Base-by-base conservation (phyloP, 2,888 invertebrate genomes). In the Himalopsyche tibetana region DNA sequence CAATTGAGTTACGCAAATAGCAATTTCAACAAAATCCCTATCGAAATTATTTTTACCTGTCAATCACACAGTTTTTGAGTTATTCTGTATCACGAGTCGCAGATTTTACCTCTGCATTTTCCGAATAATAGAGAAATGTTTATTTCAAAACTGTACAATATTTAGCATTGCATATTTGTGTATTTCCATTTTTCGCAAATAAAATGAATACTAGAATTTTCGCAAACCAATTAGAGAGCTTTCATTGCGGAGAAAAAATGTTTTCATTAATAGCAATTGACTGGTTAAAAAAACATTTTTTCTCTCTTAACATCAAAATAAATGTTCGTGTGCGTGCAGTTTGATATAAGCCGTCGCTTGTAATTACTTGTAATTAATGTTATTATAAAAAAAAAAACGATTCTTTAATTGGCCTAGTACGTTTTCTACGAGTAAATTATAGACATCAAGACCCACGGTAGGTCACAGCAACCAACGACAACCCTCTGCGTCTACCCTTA, bases 41-140 rank as follows among this genome's bases (percentile, higher is more conserved):
- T 5, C 28, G 63, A 63, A 63, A 63, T 63, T 19, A 63, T 63
- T 63, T 63, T 63, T 63, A 63, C 19, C 63, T 63, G 63, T 63
- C 63, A 63, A 63, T 63, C 19, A 63, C 19, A 63, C n/a, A 63
- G 63, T 28, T 63, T 51, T 19, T 63, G 63, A 63, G 28, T 19
- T 63, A 63, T 63, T 63, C 63, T 63, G 63, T 19, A 63, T 63
- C 63, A 63, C 63, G 63, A 63, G 28, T 63, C 28, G 19, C 19
- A 63, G 19, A 63, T 63, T 63, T 63, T 63, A 63, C n/a, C 63
- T 4, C 5, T 63, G 28, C 63, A n/a, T 63, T 63, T 63, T 63
- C 8, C n/a, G 28, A 63, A 63, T 63, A 63, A 28, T 63, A 63
- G 19, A 63, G 19, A 63, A 19, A 63, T 63, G 63, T 63, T n/a